These are phyloP conservation scores for Polymixis flavicincta DNA, from an alignment of 2,888 invertebrate species.

Conservation along the genomic window DNA sequence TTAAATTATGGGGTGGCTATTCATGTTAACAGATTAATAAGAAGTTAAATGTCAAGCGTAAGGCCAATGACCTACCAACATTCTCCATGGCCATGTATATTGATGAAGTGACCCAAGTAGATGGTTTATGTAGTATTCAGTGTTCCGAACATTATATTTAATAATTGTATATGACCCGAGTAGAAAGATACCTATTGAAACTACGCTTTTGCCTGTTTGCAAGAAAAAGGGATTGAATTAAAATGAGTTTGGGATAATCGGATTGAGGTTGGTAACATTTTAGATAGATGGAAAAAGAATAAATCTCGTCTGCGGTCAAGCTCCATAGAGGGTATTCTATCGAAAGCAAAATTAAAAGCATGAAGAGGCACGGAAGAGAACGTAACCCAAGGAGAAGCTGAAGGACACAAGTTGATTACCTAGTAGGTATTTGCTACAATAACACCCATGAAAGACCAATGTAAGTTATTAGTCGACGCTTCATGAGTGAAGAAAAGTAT, in stretches of 20 bases:
- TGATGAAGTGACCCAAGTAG: not conserved
- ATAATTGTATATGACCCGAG: not conserved
- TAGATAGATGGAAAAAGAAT: not conserved
- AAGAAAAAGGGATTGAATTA: slow-evolving; percentile 10
- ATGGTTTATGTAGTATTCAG: not conserved
- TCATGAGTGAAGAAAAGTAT: not conserved
- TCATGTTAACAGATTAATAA: not conserved
- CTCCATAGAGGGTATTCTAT: too few species aligned
- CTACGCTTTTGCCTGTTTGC: not conserved
- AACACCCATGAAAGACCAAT: not conserved
- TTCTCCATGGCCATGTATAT: slow-evolving; percentile 2
- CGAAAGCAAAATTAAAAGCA: not conserved
- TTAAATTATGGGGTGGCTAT: not conserved
- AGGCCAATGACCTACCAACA: slow-evolving; percentile 8
- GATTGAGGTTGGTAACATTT: slow-evolving; percentile 21
- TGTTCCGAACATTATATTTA: not conserved
- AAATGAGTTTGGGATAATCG: slow-evolving; percentile 15
- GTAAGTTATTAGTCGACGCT: not conserved
- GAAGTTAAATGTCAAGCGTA: not conserved
- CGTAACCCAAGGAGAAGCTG: not conserved
- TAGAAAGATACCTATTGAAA: slow-evolving; percentile 2
- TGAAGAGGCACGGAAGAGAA: not conserved
- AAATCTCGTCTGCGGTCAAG: not conserved
- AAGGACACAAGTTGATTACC: not conserved
- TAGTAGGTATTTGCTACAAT: not conserved